These are phyloP conservation scores for Oryzias curvinotus DNA, from an alignment of 2,113 vertebrate genomes.

Conservation along the genomic window DNA sequence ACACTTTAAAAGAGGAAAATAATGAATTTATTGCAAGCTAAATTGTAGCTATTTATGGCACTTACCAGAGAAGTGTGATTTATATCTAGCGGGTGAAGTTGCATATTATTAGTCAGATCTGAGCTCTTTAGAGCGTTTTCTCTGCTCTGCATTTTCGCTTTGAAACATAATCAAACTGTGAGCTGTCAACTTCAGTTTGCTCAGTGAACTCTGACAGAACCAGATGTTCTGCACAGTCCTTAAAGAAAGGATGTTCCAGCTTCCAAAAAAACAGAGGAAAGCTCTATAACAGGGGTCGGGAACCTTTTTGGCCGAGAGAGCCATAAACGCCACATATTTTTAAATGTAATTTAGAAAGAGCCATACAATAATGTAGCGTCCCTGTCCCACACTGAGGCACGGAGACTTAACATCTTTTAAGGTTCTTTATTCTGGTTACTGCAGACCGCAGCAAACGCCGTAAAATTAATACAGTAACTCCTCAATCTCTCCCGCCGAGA, in stretches of 20 bases:
- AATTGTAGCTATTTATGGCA: conserved; percentile 60
- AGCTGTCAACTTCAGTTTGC: conserved; percentile 38
- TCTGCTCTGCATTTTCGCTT: conserved; percentile 11
- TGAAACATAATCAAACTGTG: conserved; percentile 27
- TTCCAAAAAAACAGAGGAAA: background rate
- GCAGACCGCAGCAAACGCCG: no score
- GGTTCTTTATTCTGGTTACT: no score
- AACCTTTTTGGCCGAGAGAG: no score
- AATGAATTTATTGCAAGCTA: conserved; percentile 36
- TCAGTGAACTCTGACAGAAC: conserved; percentile 32
- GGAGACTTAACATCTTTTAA: no score
- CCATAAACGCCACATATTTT: no score
- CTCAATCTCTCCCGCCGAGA: no score
- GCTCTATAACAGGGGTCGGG: no score
- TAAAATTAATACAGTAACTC: no score
- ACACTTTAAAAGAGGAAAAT: conserved; percentile 25
- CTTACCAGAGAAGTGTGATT: conserved; percentile 50
- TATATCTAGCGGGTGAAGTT: conserved; percentile 45
- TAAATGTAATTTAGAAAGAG: no score
- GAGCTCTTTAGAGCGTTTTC: conserved; percentile 46
- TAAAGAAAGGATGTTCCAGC: conserved; percentile 21
- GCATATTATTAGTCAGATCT: conserved; percentile 42
- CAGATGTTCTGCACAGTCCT: conserved; percentile 33
- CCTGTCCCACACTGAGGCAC: no score
- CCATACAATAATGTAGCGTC: no score